Evolutionary conservation across 2,113 vertebrate genomes (phyloP).

Genomic region (Phylloscopus trochiloides): DNA sequence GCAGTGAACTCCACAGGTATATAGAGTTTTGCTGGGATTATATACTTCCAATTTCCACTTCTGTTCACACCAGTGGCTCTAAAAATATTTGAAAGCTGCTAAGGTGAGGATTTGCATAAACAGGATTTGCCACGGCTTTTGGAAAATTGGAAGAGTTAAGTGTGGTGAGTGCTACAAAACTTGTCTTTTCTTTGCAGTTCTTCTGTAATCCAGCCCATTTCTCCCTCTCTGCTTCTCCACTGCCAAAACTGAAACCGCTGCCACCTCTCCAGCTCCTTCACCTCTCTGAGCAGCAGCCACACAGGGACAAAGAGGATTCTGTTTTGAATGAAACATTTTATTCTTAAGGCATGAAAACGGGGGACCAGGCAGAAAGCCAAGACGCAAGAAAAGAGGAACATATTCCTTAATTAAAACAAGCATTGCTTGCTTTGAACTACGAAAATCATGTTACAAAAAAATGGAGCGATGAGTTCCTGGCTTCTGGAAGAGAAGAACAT

Average conservation of each 20-base stretch:
- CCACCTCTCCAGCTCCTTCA: background rate
- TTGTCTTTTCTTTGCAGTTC: background rate
- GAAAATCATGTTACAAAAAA: background rate
- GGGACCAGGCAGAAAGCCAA: constrained; percentile 5
- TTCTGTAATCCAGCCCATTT: background rate
- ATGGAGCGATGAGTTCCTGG: background rate
- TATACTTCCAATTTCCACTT: background rate
- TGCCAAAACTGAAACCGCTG: background rate
- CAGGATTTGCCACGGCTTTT: background rate
- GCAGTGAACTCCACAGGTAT: background rate
- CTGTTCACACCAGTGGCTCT: background rate
- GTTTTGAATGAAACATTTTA: background rate
- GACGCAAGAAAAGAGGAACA: constrained; percentile 16
- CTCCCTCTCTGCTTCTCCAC: background rate
- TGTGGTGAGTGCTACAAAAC: background rate
- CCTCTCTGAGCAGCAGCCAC: constrained; percentile 18
- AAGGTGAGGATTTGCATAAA: constrained; percentile 7
- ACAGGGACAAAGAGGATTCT: constrained; percentile 16
- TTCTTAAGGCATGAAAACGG: background rate
- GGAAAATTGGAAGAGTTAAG: background rate
- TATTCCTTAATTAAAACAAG: constrained; percentile 51
- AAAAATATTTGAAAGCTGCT: background rate
- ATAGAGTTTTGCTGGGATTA: background rate
- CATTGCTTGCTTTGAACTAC: constrained; percentile 31
- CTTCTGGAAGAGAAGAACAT: background rate